Evolutionary conservation across 2,797 vertebrate genomes (phyloP).

Genomic region (Oreochromis mossambicus): DNA sequence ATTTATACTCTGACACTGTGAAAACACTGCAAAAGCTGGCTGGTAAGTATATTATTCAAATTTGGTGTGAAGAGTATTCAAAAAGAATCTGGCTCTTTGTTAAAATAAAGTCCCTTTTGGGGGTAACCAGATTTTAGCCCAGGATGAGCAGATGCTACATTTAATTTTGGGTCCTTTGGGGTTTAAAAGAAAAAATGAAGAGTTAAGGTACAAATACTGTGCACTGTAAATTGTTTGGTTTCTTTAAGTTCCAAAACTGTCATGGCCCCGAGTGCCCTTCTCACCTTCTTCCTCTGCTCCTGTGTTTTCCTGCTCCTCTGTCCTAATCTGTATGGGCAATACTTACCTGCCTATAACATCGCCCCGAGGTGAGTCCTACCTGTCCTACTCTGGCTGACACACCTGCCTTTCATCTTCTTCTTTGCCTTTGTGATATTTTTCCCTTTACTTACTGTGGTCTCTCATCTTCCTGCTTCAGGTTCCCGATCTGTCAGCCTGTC

Average conservation of each 20-base stretch:
- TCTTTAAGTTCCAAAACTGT: neutral
- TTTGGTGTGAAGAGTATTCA: neutral
- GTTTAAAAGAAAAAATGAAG: neutral
- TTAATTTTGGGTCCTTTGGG: neutral
- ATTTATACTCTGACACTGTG: neutral
- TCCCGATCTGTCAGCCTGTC: neutral
- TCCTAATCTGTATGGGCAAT: neutral
- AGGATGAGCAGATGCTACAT: neutral
- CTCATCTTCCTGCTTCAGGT: neutral
- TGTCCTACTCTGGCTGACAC: neutral
- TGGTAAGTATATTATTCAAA: neutral
- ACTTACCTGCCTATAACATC: neutral
- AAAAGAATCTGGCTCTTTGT: neutral
- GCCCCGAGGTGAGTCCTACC: neutral
- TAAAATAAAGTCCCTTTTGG: neutral
- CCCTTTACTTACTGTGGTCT: neutral
- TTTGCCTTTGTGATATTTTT: neutral
- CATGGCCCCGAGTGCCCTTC: neutral
- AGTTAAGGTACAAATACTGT: neutral
- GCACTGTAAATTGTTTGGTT: neutral
- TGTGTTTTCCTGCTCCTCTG: neutral
- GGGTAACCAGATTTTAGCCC: neutral
- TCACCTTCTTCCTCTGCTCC: neutral
- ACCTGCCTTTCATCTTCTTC: neutral
- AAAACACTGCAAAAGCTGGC: neutral